Evolutionary conservation across 1,140 invertebrate genomes (phyloP).

Genomic region (Drosophila tristis): DNA sequence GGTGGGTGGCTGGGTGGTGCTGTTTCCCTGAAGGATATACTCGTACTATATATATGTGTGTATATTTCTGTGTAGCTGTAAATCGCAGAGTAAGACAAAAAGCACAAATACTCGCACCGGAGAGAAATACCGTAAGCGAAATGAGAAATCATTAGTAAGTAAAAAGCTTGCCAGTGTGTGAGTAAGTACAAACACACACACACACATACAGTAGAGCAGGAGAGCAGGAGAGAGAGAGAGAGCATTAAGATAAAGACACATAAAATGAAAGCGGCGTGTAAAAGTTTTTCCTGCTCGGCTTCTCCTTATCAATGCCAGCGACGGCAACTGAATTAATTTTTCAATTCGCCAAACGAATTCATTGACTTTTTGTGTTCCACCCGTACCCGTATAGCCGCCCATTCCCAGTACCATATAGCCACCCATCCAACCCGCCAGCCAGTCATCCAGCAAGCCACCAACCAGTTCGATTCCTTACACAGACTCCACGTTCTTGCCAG

Average conservation of each 20-base stretch:
- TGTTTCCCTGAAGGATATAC: background rate
- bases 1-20: too few species aligned
- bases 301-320: constrained; percentile 74
- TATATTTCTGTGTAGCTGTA: constrained; percentile 37
- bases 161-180: constrained; percentile 67
- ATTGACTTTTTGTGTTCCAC: constrained; percentile 79
- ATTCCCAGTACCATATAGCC: background rate
- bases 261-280: constrained; percentile 67
- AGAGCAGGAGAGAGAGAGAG: background rate
- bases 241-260: constrained; percentile 66
- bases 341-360: constrained; percentile 83
- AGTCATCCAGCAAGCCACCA: constrained; percentile 9
- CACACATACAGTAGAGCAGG: constrained; percentile 13
- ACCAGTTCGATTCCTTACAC: constrained; percentile 6
- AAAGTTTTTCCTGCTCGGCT: constrained; percentile 67
- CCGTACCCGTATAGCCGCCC: constrained; percentile 40
- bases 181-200: constrained; percentile 40
- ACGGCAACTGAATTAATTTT: constrained; percentile 83
- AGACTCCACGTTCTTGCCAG: constrained; percentile 72
- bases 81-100: constrained; percentile 75
- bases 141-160: constrained; percentile 83
- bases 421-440: constrained; percentile 6
- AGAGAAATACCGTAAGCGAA: constrained; percentile 77
- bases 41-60: background rate
- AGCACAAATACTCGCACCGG: constrained; percentile 58